Percentiles rank a stretch among this genome's conserved stretches.
phyloP scores from a whole-genome alignment of 2,888 invertebrate species.

The Altica lythri region DNA sequence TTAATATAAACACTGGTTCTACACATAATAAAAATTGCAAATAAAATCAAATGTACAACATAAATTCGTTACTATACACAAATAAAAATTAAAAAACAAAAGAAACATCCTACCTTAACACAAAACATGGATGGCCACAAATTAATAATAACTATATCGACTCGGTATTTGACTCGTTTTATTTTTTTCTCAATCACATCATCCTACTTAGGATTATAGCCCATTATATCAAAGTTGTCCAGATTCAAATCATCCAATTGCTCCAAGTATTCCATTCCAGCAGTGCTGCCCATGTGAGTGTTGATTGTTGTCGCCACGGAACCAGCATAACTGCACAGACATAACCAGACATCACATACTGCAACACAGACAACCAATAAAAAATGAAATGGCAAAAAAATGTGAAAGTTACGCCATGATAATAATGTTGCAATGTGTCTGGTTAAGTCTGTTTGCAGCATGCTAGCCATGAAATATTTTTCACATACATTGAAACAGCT shows the following conservation, averaged over 20 bases:
- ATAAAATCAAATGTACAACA: conserved; percentile 24
- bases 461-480: conserved; percentile 44
- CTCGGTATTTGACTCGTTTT: too few relatives aligned
- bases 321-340: conserved; percentile 58
- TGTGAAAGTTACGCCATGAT: conserved; percentile 24
- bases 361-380: conserved; percentile 57
- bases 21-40: conserved; percentile 11
- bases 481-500: too few relatives aligned
- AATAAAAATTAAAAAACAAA: conserved; percentile 19
- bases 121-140: conserved; percentile 15
- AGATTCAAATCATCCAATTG: conserved; percentile 53
- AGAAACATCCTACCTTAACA: conserved; percentile 22
- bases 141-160: conserved; percentile 10
- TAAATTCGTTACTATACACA: conserved; percentile 21
- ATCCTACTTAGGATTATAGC: conserved; percentile 40
- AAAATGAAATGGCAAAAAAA: conserved; percentile 26
- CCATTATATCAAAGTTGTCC: conserved; percentile 54
- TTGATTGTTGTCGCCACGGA: conserved; percentile 53
- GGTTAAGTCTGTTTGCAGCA: conserved; percentile 60
- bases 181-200: conserved; percentile 2
- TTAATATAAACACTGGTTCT: conserved; percentile 25
- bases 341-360: conserved; percentile 59
- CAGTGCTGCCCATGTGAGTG: conserved; percentile 42
- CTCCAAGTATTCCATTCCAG: conserved; percentile 54
- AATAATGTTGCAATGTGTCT: conserved; percentile 55